These are phyloP conservation scores for Rhagoletis pomonella DNA, from an alignment of 1,140 invertebrate species.

Conservation along the genomic window DNA sequence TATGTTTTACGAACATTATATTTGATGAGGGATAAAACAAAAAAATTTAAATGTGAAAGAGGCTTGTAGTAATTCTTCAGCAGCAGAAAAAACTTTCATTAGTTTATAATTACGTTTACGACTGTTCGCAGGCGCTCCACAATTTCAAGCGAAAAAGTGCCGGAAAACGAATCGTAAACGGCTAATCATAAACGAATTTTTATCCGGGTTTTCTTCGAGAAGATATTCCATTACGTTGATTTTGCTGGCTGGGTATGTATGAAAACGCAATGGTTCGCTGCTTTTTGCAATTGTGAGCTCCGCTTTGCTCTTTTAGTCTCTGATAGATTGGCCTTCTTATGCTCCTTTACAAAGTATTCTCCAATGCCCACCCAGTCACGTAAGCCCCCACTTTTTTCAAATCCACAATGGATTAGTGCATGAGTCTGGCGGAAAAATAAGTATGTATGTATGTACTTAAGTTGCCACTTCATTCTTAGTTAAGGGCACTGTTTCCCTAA, in stretches of 20 bases:
- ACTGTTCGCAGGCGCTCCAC: no score
- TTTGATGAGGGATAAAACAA: no score
- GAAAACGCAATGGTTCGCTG: not conserved
- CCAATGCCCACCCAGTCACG: not conserved
- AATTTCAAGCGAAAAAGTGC: no score
- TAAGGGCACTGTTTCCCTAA: not conserved
- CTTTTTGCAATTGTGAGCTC: not conserved
- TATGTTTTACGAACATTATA: no score
- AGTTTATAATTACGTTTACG: no score
- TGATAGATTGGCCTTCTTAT: constrained; percentile 2
- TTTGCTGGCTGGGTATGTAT: not conserved
- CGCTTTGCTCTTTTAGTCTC: not conserved
- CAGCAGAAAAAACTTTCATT: no score
- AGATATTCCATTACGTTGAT: no score
- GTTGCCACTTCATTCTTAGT: not conserved
- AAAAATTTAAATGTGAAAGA: no score
- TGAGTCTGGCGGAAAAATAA: not conserved
- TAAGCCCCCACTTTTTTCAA: not conserved
- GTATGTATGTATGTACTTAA: not conserved
- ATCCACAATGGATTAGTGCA: constrained; percentile 8
- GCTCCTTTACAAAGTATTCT: not conserved
- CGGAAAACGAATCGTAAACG: no score
- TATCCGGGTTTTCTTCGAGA: no score
- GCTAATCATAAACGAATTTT: no score
- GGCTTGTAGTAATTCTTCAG: no score